Conservation (phyloP, 2,888 invertebrate genomes). For the Mimumesa dahlbomi region DNA sequence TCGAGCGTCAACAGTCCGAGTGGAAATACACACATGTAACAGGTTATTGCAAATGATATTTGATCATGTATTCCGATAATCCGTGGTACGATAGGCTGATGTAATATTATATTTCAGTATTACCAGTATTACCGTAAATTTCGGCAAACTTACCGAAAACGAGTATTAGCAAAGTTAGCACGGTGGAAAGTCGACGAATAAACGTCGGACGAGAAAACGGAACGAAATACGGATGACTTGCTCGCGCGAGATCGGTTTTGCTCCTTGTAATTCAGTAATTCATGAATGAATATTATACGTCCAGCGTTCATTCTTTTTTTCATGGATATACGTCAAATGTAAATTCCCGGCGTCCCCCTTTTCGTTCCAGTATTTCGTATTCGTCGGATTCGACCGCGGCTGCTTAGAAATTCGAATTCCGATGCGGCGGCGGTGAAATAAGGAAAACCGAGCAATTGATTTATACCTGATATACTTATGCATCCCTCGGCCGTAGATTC, state of each 20-base stretch:
- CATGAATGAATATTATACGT: neutral
- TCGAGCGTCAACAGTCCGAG: neutral
- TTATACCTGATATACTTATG: conserved; percentile 43
- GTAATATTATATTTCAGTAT: too few species aligned
- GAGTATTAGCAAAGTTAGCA: too few species aligned
- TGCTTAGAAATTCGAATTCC: conserved; percentile 55
- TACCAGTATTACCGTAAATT: too few species aligned
- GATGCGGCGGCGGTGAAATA: conserved; percentile 31
- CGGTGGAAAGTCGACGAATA: too few species aligned
- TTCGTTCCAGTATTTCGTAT: conserved; percentile 31
- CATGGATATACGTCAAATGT: conserved; percentile 28
- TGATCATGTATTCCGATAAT: too few species aligned
- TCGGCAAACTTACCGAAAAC: too few species aligned
- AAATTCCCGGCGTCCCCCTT: conserved; percentile 20
- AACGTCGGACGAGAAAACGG: too few species aligned
- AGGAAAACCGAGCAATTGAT: conserved; percentile 44
- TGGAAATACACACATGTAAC: neutral
- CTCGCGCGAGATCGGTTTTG: too few species aligned
- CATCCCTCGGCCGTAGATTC: conserved; percentile 9
- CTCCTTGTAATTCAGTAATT: neutral
- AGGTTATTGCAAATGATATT: neutral
- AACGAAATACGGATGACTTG: too few species aligned
- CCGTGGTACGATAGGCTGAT: too few species aligned
- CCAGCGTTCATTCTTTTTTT: too few species aligned
- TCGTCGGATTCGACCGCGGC: conserved; percentile 36